Evolutionary conservation across 2,888 invertebrate species (phyloP), one percentile per base, ranked within the genome.

Genomic region (Tanytarsus gracilentus): DNA sequence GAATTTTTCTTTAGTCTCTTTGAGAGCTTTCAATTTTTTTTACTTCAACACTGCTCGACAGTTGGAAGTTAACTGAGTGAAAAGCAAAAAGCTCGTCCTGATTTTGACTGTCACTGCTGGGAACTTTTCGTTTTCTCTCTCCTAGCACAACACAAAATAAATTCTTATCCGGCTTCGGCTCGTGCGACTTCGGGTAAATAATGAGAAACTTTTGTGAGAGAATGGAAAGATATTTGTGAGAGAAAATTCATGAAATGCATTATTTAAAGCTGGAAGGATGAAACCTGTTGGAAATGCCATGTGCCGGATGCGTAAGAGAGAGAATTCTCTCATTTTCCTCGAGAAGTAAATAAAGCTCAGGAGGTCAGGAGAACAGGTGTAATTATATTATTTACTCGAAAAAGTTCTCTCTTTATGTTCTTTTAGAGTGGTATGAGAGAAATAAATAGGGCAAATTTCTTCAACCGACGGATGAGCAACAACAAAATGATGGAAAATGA

Each of bases 31-130:
- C 40, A 18, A n/a, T 16, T 48, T 2, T 48, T 21, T 11, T 23
- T 18, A 25, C 48, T 14, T 48, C 21, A 18, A 48, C 48, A 25
- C 23, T 30, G 16, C 9, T 18, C 18, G 51, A 11, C 30, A 30
- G 51, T 51, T 29, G 29, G 29, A 29, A 27, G 51, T 51, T 51
- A 30, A 51, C 51, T 51, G 51, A 51, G 16, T 18, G 29, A 51
- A 16, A 29, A 11, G 14, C 18, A 1, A 29, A 29, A 51, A 51
- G 29, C 29, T 51, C 29, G 51, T 51, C 30, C 51, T 51, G 51
- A 51, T 29, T 51, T 51, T 51, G 16, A 29, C 18, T 29, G n/a
- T 51, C 29, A 21, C 5, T 51, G 27, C 30, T 51, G 18, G 51
- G 51, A 30, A 1, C 21, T 51, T 49, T n/a, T n/a, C n/a, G n/a